Percentiles rank a stretch among this genome's conserved stretches.
Conservation (phyloP, 2,797 vertebrate species). For the Etheostoma nigrum region DNA sequence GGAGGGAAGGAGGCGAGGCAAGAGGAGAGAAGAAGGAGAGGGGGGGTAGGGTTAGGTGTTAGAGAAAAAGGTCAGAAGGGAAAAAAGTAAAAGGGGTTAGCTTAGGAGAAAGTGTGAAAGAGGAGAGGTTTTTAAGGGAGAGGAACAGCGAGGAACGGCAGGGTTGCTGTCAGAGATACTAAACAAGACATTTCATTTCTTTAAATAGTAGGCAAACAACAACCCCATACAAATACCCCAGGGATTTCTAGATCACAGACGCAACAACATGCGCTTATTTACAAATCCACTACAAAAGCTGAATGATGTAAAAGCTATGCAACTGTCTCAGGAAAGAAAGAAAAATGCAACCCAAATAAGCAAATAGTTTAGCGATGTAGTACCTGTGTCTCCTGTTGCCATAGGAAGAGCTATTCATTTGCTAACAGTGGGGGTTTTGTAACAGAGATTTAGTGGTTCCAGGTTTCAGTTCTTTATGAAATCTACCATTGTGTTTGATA, state of each 20-base stretch:
- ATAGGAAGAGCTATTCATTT: slow-evolving; percentile 58
- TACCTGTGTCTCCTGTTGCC: slow-evolving; percentile 77
- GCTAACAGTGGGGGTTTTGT: slow-evolving; percentile 39
- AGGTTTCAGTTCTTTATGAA: slow-evolving; percentile 83
- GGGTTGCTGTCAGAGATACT: slow-evolving; percentile 32
- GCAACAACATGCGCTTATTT: neutral
- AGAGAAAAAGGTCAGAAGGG: slow-evolving; percentile 51
- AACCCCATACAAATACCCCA: neutral
- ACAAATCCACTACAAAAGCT: neutral
- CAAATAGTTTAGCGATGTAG: slow-evolving; percentile 3
- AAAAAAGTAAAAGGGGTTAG: slow-evolving; percentile 53
- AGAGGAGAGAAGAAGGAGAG: neutral
- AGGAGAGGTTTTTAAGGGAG: slow-evolving; percentile 46
- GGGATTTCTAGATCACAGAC: neutral
- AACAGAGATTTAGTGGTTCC: slow-evolving; percentile 29
- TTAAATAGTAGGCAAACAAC: neutral
- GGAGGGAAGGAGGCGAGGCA: slow-evolving; percentile 21
- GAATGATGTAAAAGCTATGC: slow-evolving; percentile 6
- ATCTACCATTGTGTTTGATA: slow-evolving; percentile 10
- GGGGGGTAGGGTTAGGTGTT: slow-evolving; percentile 59
- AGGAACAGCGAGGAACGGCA: slow-evolving; percentile 46
- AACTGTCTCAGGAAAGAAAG: neutral
- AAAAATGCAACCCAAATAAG: neutral
- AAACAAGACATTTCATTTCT: slow-evolving; percentile 33
- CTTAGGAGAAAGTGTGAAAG: slow-evolving; percentile 34